Percentiles rank a stretch among this genome's conserved stretches.
These are phyloP conservation scores for Nycticebus coucang DNA, from an alignment of 2,113 vertebrate species.

Conservation along the genomic window DNA sequence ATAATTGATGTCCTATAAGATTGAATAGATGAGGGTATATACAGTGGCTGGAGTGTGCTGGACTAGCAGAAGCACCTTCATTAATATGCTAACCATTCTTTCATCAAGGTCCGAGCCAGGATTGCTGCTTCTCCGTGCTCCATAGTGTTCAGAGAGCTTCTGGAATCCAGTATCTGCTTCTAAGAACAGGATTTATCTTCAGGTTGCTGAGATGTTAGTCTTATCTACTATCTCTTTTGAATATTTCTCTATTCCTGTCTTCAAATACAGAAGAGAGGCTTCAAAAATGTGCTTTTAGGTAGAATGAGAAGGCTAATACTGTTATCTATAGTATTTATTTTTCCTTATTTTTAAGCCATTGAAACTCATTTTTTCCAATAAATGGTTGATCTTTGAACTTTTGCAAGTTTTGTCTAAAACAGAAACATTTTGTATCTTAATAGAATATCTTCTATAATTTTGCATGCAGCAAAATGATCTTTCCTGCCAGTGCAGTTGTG, in stretches of 20 bases:
- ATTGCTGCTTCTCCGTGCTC: neutral
- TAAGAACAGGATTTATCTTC: neutral
- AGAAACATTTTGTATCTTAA: neutral
- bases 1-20: conserved; percentile 3
- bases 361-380: neutral
- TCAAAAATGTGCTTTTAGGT: neutral
- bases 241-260: neutral
- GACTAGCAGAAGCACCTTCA: neutral
- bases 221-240: neutral
- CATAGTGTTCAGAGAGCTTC: neutral
- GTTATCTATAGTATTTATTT: neutral
- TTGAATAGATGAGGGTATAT: neutral
- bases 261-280: neutral
- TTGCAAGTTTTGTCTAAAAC: neutral
- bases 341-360: conserved; percentile 22
- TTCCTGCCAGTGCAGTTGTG: no score
- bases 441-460: neutral
- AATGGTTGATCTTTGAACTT: neutral
- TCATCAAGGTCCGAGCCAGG: neutral
- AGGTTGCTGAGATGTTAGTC: neutral
- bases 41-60: neutral
- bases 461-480: neutral
- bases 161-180: neutral
- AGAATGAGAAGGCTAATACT: neutral
- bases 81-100: neutral